These are phyloP conservation scores for Capitella teleta DNA, from an alignment of 1,140 invertebrate species.

Conservation along the genomic window DNA sequence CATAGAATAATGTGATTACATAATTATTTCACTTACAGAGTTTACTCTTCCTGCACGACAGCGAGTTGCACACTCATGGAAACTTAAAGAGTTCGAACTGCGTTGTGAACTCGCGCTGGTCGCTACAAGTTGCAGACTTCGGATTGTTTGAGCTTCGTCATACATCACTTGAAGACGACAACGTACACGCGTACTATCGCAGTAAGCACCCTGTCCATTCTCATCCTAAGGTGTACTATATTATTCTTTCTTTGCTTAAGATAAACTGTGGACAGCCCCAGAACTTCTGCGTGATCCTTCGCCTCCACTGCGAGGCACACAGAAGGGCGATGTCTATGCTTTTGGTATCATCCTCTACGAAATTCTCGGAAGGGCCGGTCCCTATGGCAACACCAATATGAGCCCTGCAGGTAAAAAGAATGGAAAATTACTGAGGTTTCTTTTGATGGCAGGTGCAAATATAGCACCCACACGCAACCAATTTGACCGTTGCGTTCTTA, in stretches of 20 bases:
- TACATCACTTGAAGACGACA: slow-evolving; percentile 44
- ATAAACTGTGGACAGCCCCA: slow-evolving; percentile 75
- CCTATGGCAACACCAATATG: slow-evolving; percentile 28
- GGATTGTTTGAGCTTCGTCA: slow-evolving; percentile 67
- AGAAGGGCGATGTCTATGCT: slow-evolving; percentile 86
- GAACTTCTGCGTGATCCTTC: slow-evolving; percentile 57
- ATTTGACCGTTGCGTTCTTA: too few species aligned
- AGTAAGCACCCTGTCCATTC: too few species aligned
- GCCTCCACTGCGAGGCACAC: slow-evolving; percentile 51
- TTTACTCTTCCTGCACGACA: slow-evolving; percentile 88
- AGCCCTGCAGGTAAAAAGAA: slow-evolving; percentile 24
- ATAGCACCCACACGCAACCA: too few species aligned
- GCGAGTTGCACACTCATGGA: slow-evolving; percentile 75
- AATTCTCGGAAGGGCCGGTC: slow-evolving; percentile 26
- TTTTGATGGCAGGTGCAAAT: too few species aligned
- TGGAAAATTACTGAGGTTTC: too few species aligned
- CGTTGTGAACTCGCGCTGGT: slow-evolving; percentile 86
- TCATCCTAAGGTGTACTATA: not conserved
- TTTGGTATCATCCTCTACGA: slow-evolving; percentile 80
- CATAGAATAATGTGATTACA: too few species aligned
- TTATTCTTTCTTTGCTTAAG: slow-evolving; percentile 14
- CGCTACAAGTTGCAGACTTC: slow-evolving; percentile 87
- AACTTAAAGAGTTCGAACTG: slow-evolving; percentile 92
- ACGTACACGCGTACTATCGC: slow-evolving; percentile 25
- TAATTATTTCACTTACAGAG: too few species aligned